Conservation (phyloP, 2,797 vertebrate species). For the Borostomias antarcticus region DNA sequence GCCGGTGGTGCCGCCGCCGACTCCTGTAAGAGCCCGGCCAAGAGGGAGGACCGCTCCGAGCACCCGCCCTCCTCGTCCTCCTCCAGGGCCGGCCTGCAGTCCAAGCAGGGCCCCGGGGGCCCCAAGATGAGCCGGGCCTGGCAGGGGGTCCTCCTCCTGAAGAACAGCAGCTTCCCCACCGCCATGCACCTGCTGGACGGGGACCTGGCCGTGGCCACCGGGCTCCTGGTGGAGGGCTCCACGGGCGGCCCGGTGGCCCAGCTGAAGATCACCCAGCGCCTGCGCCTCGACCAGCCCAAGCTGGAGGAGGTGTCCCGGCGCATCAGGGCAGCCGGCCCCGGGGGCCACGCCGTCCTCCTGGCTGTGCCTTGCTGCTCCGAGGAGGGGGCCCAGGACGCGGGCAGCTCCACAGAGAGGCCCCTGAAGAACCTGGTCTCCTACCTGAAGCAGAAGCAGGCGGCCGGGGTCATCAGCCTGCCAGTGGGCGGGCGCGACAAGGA, state of each 20-base stretch:
- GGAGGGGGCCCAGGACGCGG: slow-evolving; percentile 71
- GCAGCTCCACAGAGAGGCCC: slow-evolving; percentile 87
- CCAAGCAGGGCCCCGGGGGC: slow-evolving; percentile 59
- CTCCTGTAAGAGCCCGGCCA: slow-evolving; percentile 78
- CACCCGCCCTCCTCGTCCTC: slow-evolving; percentile 28
- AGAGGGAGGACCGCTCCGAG: slow-evolving; percentile 69
- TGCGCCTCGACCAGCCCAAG: slow-evolving; percentile 96
- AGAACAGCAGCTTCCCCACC: slow-evolving; percentile 97
- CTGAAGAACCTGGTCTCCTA: slow-evolving; percentile 99
- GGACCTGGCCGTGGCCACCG: slow-evolving; percentile 83
- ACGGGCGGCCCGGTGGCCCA: slow-evolving; percentile 86
- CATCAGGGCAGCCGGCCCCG: slow-evolving; percentile 91
- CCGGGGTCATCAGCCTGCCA: slow-evolving; percentile 97
- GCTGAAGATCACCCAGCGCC: slow-evolving; percentile 96
- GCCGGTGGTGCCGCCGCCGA: too few relatives aligned
- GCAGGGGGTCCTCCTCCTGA: slow-evolving; percentile 95
- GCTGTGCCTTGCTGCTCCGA: slow-evolving; percentile 87
- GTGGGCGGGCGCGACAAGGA: slow-evolving; percentile 97
- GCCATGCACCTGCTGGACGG: slow-evolving; percentile 96
- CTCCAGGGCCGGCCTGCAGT: slow-evolving; percentile 65
- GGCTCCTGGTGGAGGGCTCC: slow-evolving; percentile 85
- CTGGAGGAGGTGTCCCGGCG: slow-evolving; percentile 96
- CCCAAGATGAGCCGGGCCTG: slow-evolving; percentile 87
- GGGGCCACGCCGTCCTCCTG: slow-evolving; percentile 88
- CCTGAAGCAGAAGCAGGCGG: slow-evolving; percentile 99